A percentile compares a stretch with the other conserved stretches of the same genome.
Evolutionary conservation across 2,888 invertebrate genomes (phyloP).

Genomic region (Cinara cedri): DNA sequence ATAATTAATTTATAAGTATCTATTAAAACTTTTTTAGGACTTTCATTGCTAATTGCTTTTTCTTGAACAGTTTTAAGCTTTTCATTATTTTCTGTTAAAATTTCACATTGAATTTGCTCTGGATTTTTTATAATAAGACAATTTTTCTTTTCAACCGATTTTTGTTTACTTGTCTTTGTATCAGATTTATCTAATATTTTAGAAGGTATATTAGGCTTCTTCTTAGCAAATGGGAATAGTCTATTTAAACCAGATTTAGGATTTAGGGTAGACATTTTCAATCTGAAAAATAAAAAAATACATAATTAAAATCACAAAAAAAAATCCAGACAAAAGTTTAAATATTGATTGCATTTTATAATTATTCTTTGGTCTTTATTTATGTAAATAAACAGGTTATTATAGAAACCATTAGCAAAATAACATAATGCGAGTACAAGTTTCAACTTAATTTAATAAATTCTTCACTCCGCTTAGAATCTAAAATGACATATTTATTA

Average conservation of each 20-base stretch:
- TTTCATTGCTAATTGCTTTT: not conserved
- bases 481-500: too few relatives aligned
- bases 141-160: slow-evolving; percentile 19
- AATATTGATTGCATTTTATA: too few relatives aligned
- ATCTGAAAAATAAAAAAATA: slow-evolving; percentile 27
- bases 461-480: too few relatives aligned
- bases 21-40: not conserved
- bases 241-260: slow-evolving; percentile 37
- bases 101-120: slow-evolving; percentile 12
- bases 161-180: slow-evolving; percentile 20
- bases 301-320: not conserved
- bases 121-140: not conserved
- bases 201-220: slow-evolving; percentile 52
- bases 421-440: too few relatives aligned
- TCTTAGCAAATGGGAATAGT: slow-evolving; percentile 49
- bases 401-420: too few relatives aligned
- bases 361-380: too few relatives aligned
- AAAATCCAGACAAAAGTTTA: too few relatives aligned
- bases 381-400: too few relatives aligned
- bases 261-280: slow-evolving; percentile 21
- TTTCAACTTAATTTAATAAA: too few relatives aligned
- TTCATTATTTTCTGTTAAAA: slow-evolving; percentile 47
- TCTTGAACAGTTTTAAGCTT: slow-evolving; percentile 20
- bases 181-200: slow-evolving; percentile 48
- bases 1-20: not conserved